phyloP scores from a whole-genome alignment of 1,140 invertebrate genomes.

The Zaprionus davidi region DNA sequence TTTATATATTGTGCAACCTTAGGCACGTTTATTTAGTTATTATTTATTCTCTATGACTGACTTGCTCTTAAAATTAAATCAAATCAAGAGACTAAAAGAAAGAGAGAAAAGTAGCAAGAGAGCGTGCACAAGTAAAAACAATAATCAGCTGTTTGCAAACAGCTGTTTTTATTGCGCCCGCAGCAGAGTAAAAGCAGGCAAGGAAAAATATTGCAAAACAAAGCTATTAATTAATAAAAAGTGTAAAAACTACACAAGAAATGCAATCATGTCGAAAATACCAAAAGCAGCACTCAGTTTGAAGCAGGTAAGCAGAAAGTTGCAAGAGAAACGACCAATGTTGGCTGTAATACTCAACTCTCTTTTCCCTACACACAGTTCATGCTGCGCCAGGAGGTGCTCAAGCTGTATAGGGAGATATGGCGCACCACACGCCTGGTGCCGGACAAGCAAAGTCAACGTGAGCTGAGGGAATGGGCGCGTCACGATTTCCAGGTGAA shows the following conservation, averaged over 20 bases:
- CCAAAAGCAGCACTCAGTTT: constrained; percentile 85
- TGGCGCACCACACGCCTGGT: constrained; percentile 88
- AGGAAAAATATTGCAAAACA: constrained; percentile 8
- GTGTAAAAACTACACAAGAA: neutral
- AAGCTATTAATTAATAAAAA: constrained; percentile 2
- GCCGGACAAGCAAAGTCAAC: constrained; percentile 86
- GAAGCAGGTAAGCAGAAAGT: constrained; percentile 84
- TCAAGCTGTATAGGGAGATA: constrained; percentile 90
- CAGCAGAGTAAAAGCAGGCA: neutral
- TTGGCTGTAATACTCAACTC: neutral
- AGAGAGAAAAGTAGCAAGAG: neutral
- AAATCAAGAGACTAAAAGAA: neutral
- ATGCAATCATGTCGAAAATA: constrained; percentile 83
- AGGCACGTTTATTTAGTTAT: neutral
- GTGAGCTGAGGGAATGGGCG: constrained; percentile 89
- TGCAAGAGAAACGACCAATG: constrained; percentile 48
- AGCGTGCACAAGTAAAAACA: constrained; percentile 13
- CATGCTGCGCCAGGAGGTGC: constrained; percentile 89
- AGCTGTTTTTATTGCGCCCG: constrained; percentile 53
- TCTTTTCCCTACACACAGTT: constrained; percentile 86
- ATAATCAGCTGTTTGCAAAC: constrained; percentile 43
- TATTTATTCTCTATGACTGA: neutral
- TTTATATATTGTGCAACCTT: neutral
- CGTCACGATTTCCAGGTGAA: constrained; percentile 89
- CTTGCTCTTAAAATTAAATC: constrained; percentile 4